Evolutionary conservation across 2,113 vertebrate species (phyloP).

Genomic region (Boleophthalmus pectinirostris): DNA sequence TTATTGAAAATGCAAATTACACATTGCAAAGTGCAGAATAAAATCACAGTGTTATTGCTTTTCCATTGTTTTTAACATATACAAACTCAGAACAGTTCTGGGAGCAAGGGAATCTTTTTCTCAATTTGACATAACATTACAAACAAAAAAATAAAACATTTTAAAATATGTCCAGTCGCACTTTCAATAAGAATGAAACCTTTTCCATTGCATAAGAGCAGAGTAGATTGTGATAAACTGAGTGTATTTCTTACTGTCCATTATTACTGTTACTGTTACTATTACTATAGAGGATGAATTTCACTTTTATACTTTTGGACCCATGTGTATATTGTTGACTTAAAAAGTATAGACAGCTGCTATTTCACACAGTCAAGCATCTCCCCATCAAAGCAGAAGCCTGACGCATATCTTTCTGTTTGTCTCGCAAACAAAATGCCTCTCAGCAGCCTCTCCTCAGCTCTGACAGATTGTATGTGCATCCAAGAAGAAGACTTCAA

Average conservation of each 20-base stretch:
- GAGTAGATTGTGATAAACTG: background rate
- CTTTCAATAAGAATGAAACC: too few relatives aligned
- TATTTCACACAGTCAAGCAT: conserved; percentile 44
- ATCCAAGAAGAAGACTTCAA: conserved; percentile 26
- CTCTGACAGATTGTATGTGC: conserved; percentile 39
- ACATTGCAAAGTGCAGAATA: too few relatives aligned
- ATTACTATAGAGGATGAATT: background rate
- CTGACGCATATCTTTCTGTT: conserved; percentile 13
- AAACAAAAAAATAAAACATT: too few relatives aligned
- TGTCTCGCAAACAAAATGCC: conserved; percentile 31
- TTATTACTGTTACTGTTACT: background rate
- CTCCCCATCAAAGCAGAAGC: conserved; percentile 43
- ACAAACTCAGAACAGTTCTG: too few relatives aligned
- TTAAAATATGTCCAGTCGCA: too few relatives aligned
- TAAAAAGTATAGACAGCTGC: background rate
- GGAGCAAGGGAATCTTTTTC: too few relatives aligned
- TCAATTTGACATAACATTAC: too few relatives aligned
- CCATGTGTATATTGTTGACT: background rate
- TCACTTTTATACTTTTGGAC: background rate
- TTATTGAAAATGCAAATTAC: background rate
- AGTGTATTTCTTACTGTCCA: background rate
- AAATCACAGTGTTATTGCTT: too few relatives aligned
- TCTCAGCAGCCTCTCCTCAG: conserved; percentile 29
- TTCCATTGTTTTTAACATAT: too few relatives aligned
- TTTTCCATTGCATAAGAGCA: too few relatives aligned